Conservation (phyloP, 2,888 invertebrate genomes). For the Vesta saturnalis region DNA sequence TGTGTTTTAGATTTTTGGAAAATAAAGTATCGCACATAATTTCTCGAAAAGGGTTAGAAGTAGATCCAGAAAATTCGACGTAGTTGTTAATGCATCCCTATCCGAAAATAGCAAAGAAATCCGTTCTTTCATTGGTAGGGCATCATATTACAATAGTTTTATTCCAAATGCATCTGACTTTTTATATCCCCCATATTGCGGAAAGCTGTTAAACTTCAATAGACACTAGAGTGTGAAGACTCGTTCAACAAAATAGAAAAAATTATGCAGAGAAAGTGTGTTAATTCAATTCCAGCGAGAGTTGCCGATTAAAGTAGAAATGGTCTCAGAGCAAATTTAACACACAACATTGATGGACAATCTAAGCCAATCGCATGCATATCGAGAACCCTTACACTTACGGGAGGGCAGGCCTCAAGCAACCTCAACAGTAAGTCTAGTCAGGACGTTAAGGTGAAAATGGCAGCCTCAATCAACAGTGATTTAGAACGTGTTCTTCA, state of each 20-base stretch:
- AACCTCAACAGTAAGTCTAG: too few species aligned
- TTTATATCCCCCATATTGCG: background rate
- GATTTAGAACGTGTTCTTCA: too few species aligned
- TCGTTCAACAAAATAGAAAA: conserved; percentile 7
- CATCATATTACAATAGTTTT: background rate
- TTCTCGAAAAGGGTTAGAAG: too few species aligned
- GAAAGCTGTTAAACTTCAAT: background rate
- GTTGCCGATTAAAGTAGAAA: conserved; percentile 47
- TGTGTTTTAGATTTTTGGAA: too few species aligned
- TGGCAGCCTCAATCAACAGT: too few species aligned
- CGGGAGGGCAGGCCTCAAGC: too few species aligned
- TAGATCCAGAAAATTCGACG: too few species aligned
- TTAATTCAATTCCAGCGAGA: conserved; percentile 3
- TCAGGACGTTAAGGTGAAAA: too few species aligned
- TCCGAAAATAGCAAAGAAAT: conserved; percentile 8
- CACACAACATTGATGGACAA: conserved; percentile 43
- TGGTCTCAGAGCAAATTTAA: conserved; percentile 54
- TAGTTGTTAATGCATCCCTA: background rate
- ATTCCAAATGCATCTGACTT: background rate
- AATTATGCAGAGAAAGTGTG: background rate
- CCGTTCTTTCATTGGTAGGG: conserved; percentile 30
- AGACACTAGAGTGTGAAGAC: background rate
- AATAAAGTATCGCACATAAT: too few species aligned
- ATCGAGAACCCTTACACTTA: conserved; percentile 21
- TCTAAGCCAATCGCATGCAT: conserved; percentile 52